Conservation (phyloP, 2,113 vertebrate species). For the pig (Sus scrofa) region DNA sequence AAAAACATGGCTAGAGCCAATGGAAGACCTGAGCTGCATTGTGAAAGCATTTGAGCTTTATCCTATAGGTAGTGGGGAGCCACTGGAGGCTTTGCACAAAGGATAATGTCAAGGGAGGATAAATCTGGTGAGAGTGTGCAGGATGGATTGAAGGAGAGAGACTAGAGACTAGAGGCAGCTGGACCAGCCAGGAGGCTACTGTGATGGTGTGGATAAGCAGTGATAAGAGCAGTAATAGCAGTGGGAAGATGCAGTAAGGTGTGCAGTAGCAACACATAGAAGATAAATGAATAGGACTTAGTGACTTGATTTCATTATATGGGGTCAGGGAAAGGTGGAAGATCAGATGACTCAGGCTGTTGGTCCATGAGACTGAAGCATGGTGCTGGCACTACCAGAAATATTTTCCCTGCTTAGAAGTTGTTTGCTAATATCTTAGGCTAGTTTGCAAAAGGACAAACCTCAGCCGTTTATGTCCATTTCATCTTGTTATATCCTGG, state of each 20-base stretch:
- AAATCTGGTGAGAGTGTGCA: background rate
- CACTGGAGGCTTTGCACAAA: slow-evolving; percentile 13
- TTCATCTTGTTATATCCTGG: background rate
- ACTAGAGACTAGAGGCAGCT: background rate
- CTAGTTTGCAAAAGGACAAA: background rate
- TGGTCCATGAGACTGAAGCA: background rate
- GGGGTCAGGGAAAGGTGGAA: background rate
- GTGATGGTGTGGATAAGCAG: background rate
- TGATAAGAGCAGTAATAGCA: background rate
- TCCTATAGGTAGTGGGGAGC: background rate
- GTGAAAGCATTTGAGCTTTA: background rate
- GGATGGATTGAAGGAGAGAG: background rate
- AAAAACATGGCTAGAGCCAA: background rate
- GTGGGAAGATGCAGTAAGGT: background rate
- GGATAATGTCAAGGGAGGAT: background rate
- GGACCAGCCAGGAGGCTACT: background rate
- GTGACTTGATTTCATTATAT: background rate
- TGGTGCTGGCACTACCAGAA: background rate
- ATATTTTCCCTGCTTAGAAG: background rate
- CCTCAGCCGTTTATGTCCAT: background rate
- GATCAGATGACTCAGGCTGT: background rate
- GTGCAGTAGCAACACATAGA: background rate
- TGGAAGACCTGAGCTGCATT: background rate
- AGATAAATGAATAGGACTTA: background rate
- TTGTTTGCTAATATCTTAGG: background rate